These are phyloP conservation scores for Caenorhabditis elegans DNA, from an alignment of 1,140 invertebrate species.

Conservation along the genomic window DNA sequence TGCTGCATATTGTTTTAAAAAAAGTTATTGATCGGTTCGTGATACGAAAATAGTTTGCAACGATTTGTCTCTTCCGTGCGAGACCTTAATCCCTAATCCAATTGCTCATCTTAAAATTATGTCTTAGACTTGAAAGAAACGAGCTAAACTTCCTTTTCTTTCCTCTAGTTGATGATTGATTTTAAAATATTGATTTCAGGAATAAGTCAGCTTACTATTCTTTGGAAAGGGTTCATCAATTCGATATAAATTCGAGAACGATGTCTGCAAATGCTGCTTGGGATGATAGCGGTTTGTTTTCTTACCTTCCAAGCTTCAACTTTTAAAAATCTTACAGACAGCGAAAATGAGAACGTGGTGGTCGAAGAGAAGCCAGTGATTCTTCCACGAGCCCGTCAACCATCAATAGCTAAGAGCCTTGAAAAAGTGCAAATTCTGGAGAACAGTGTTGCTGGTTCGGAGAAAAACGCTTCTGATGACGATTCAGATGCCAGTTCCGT, in stretches of 20 bases:
- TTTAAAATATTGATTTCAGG: background rate
- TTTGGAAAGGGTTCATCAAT: conserved; percentile 25
- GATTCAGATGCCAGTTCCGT: background rate
- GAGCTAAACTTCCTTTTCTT: too few species aligned
- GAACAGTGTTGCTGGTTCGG: conserved; percentile 25
- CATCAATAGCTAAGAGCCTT: conserved; percentile 37
- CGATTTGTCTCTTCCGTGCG: too few species aligned
- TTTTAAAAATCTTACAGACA: conserved; percentile 15
- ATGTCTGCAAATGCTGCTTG: background rate
- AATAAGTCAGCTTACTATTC: background rate
- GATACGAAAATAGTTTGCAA: too few species aligned
- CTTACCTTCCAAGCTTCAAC: too few species aligned
- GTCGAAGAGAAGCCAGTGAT: conserved; percentile 44
- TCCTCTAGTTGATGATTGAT: too few species aligned
- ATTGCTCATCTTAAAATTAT: too few species aligned
- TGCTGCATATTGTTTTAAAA: background rate
- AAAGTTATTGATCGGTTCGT: background rate
- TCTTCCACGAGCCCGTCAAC: conserved; percentile 20
- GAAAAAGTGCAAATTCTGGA: conserved; percentile 44
- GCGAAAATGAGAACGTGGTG: conserved; percentile 34
- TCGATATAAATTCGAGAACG: conserved; percentile 1
- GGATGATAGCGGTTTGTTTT: conserved; percentile 17
- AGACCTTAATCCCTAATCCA: too few species aligned
- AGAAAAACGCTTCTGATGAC: conserved; percentile 35
- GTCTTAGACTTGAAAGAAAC: too few species aligned